phyloP scores from a whole-genome alignment of 2,113 vertebrate genomes.

The Seriola aureovittata region DNA sequence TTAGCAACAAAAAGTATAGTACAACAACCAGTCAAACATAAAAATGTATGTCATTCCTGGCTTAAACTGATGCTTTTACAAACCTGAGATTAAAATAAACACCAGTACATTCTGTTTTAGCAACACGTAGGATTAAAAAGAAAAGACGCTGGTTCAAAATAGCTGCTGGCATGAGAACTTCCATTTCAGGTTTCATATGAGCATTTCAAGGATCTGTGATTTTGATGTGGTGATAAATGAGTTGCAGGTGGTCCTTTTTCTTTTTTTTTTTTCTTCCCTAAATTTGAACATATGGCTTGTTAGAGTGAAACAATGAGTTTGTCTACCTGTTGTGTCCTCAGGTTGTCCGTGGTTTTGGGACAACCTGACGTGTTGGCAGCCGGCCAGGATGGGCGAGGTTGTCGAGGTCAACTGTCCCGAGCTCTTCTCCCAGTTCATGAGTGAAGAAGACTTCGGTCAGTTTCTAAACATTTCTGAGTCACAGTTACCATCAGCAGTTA shows the following conservation, averaged over 20 bases:
- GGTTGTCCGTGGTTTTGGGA: constrained; percentile 96
- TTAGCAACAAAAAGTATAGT: too few species aligned
- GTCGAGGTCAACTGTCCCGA: constrained; percentile 92
- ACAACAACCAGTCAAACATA: too few species aligned
- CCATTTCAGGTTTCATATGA: not conserved
- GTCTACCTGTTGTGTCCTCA: constrained; percentile 59
- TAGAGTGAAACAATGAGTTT: not conserved
- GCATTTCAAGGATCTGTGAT: constrained; percentile 1
- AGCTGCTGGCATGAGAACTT: too few species aligned
- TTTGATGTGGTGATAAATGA: not conserved
- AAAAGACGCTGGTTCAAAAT: not conserved
- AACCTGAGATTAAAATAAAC: too few species aligned
- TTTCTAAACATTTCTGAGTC: not conserved
- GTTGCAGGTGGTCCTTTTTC: not conserved
- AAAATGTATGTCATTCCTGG: too few species aligned
- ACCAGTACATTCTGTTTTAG: too few species aligned
- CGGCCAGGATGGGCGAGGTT: constrained; percentile 88
- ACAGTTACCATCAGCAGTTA: not conserved
- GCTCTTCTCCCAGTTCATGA: constrained; percentile 89
- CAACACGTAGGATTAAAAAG: not conserved
- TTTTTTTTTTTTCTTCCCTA: too few species aligned
- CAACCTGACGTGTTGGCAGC: constrained; percentile 96
- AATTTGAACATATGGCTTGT: constrained; percentile 5
- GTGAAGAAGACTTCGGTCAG: constrained; percentile 90
- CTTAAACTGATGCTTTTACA: too few species aligned